Evolutionary conservation across 2,797 vertebrate species (phyloP).

Genomic region (Sebastes iracundus): DNA sequence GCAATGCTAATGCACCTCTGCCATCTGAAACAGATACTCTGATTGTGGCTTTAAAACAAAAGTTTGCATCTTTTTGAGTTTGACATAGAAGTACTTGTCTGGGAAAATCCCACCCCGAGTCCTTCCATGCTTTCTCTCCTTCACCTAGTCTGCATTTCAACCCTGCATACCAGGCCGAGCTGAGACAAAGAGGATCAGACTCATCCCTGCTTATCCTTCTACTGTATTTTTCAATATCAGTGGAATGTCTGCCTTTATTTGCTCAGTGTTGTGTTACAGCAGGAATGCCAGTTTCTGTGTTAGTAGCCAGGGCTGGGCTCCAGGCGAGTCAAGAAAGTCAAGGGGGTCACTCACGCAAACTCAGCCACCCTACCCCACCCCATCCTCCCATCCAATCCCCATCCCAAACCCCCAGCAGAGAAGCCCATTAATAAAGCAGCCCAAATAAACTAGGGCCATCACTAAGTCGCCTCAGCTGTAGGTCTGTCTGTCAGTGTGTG

Average conservation of each 20-base stretch:
- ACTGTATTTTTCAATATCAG: constrained; percentile 78
- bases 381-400: background rate
- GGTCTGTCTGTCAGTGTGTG: constrained; percentile 22
- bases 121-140: constrained; percentile 1
- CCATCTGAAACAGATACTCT: constrained; percentile 29
- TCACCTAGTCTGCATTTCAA: constrained; percentile 43
- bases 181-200: constrained; percentile 66
- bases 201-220: constrained; percentile 74
- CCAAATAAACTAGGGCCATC: constrained; percentile 21
- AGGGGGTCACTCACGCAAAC: constrained; percentile 42
- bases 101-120: constrained; percentile 26
- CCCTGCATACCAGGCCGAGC: constrained; percentile 48
- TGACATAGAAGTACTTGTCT: background rate
- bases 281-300: constrained; percentile 65
- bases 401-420: constrained; percentile 9
- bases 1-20: constrained; percentile 32
- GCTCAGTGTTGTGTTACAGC: constrained; percentile 60
- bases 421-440: constrained; percentile 34
- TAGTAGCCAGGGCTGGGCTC: constrained; percentile 39
- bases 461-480: constrained; percentile 6
- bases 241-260: constrained; percentile 79
- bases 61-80: constrained; percentile 11
- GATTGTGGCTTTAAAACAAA: constrained; percentile 30
- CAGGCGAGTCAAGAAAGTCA: constrained; percentile 38
- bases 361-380: background rate